These are phyloP conservation scores for Drymonia ruficornis DNA, from an alignment of 2,888 invertebrate species.

Conservation along the genomic window DNA sequence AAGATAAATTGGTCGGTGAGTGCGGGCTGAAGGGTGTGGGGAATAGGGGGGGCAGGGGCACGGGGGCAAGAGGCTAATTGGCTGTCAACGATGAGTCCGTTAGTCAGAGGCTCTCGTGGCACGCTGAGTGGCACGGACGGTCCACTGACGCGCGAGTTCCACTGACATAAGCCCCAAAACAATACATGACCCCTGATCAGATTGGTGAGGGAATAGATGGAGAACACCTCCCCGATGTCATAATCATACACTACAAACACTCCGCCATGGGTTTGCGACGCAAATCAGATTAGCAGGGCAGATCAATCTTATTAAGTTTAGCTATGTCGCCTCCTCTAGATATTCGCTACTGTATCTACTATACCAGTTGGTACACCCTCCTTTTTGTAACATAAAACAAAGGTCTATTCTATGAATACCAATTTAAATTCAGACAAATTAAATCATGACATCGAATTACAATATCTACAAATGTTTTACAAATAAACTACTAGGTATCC, in stretches of 20 bases:
- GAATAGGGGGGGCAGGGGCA: conserved; percentile 44
- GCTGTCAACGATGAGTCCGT: conserved; percentile 79
- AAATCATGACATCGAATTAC: conserved; percentile 1
- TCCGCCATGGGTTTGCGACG: conserved; percentile 11
- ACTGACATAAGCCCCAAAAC: conserved; percentile 56
- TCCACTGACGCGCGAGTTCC: conserved; percentile 47
- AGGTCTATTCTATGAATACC: not conserved
- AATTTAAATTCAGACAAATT: not conserved
- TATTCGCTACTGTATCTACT: conserved; percentile 2
- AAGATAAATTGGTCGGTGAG: conserved; percentile 73
- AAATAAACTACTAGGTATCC: not conserved
- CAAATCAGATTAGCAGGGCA: conserved; percentile 24
- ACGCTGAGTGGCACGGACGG: conserved; percentile 53
- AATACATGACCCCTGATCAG: conserved; percentile 59
- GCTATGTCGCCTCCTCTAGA: conserved; percentile 7
- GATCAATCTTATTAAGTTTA: conserved; percentile 17
- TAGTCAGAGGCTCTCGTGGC: conserved; percentile 49
- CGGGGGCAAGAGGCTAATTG: conserved; percentile 75
- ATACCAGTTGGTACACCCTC: not conserved
- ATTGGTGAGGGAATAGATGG: conserved; percentile 40
- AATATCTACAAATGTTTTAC: not conserved
- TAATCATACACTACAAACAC: conserved; percentile 9
- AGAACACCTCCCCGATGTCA: conserved; percentile 16
- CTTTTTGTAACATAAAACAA: not conserved
- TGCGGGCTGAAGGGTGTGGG: conserved; percentile 56